A percentile compares a stretch with the other conserved stretches of the same genome.
Evolutionary conservation across 2,797 vertebrate genomes (phyloP).

Genomic region (Epinephelus coioides): DNA sequence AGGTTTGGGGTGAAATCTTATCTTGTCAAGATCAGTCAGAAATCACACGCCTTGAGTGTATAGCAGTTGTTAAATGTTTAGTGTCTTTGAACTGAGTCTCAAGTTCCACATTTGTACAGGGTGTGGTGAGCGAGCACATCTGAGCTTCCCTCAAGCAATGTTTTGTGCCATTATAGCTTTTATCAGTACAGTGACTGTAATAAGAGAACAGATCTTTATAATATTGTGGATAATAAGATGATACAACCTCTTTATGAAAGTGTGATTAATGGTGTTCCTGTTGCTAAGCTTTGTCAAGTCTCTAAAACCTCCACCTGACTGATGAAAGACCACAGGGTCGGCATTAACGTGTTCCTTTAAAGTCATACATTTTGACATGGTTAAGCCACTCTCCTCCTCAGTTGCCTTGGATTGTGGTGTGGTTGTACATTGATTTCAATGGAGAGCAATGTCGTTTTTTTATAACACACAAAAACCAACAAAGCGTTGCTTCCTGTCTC

Average conservation of each 20-base stretch:
- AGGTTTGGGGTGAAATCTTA: background rate
- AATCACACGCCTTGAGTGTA: background rate
- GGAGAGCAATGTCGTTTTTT: background rate
- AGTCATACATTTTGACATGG: background rate
- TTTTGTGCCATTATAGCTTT: background rate
- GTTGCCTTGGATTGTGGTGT: background rate
- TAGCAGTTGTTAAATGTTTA: background rate
- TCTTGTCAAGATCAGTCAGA: background rate
- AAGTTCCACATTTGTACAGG: constrained; percentile 4
- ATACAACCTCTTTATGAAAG: too few relatives aligned
- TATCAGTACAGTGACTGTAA: background rate
- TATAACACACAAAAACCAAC: background rate
- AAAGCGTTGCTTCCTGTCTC: constrained; percentile 8
- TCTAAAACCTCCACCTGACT: background rate
- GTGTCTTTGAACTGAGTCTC: background rate
- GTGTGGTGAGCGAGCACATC: constrained; percentile 7
- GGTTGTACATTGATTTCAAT: background rate
- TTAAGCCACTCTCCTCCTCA: background rate
- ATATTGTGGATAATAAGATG: background rate
- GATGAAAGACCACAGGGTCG: background rate
- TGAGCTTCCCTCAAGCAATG: background rate
- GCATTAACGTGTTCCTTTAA: background rate
- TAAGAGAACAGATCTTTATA: background rate
- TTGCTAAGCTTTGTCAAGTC: background rate
- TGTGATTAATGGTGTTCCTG: background rate